phyloP scores from a whole-genome alignment of 2,113 vertebrate genomes.

The Oryzias melastigma region DNA sequence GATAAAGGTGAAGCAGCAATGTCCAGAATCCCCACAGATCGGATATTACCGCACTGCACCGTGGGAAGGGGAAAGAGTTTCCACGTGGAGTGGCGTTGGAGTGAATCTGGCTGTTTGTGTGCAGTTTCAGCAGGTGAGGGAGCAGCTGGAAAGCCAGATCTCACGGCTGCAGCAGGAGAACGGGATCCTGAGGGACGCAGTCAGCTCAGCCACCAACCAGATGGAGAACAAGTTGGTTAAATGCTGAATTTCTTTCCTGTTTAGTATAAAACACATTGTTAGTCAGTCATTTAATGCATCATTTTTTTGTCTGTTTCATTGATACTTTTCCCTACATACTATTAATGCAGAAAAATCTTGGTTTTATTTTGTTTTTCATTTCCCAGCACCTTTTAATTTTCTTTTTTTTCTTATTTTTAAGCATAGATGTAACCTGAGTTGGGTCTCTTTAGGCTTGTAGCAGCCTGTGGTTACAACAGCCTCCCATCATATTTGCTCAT shows the following conservation, averaged over 20 bases:
- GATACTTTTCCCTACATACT: too few species aligned
- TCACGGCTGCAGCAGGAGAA: constrained; percentile 95
- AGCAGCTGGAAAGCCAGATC: constrained; percentile 94
- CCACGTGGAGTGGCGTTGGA: neutral
- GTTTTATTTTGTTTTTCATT: too few species aligned
- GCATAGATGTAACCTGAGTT: too few species aligned
- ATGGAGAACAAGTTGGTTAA: constrained; percentile 95
- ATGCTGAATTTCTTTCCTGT: neutral
- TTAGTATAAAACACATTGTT: neutral
- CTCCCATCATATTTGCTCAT: constrained; percentile 2
- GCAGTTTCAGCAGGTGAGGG: constrained; percentile 91
- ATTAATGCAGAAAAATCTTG: too few species aligned
- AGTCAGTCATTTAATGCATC: too few species aligned
- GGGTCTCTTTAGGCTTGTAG: neutral
- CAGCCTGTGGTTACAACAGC: constrained; percentile 3
- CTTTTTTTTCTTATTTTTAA: too few species aligned
- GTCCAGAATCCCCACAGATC: neutral
- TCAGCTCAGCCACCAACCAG: constrained; percentile 94
- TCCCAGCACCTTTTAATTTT: too few species aligned
- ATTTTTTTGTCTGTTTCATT: too few species aligned
- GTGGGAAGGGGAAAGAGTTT: neutral
- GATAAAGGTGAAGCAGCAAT: constrained; percentile 82
- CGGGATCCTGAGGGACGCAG: constrained; percentile 93
- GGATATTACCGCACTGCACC: neutral
- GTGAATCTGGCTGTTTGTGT: constrained; percentile 1